These are phyloP conservation scores for Myotis findleyi DNA, from an alignment of 2,797 vertebrate genomes.

Conservation along the genomic window DNA sequence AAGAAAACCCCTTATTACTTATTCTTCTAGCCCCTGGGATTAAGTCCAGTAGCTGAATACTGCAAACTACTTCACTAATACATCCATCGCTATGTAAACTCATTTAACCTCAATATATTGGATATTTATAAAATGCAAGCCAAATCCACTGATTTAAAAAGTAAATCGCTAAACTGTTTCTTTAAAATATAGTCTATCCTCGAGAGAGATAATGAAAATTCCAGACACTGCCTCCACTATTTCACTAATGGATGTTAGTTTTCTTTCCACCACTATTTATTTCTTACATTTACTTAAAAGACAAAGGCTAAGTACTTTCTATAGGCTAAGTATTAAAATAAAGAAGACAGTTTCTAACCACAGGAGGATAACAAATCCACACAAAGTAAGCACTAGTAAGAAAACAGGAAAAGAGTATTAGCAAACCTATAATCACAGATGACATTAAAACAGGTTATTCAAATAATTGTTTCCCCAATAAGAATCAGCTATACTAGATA, in stretches of 20 bases:
- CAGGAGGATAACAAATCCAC: background rate
- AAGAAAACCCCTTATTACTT: conserved; percentile 94
- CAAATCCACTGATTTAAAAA: conserved; percentile 51
- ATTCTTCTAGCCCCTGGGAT: conserved; percentile 88
- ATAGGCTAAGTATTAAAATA: background rate
- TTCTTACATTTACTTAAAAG: conserved; percentile 43
- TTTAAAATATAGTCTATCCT: conserved; percentile 12
- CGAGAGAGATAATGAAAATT: conserved; percentile 1
- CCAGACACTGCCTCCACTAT: background rate
- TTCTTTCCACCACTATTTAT: conserved; percentile 14
- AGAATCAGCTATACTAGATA: background rate
- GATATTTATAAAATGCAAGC: conserved; percentile 58
- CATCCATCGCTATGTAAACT: conserved; percentile 67
- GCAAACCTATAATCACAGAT: background rate
- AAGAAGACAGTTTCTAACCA: background rate
- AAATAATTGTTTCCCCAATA: background rate
- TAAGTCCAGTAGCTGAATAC: conserved; percentile 89
- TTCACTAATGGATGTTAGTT: background rate
- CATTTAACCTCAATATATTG: conserved; percentile 53
- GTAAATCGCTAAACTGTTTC: background rate
- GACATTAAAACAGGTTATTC: background rate
- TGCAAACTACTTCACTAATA: conserved; percentile 80
- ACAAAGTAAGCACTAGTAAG: background rate
- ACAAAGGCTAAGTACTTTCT: background rate
- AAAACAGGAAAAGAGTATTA: background rate